Conservation (phyloP, 2,888 invertebrate genomes). For the Amiota mariae region DNA sequence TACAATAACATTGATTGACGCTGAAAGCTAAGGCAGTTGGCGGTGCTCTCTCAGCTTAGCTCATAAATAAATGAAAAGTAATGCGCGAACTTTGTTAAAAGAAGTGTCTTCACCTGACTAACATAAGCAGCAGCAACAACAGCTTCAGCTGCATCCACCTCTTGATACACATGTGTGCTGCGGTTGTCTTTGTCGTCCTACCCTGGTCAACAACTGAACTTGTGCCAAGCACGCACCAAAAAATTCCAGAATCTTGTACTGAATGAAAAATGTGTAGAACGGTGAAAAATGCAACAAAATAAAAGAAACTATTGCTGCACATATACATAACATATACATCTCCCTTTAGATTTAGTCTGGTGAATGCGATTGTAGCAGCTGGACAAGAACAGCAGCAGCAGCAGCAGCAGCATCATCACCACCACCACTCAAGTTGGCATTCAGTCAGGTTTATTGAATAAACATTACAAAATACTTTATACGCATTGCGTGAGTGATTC, state of each 20-base stretch:
- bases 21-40: neutral
- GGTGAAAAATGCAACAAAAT: constrained; percentile 45
- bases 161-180: too few relatives aligned
- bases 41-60: constrained; percentile 17
- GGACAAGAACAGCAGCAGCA: constrained; percentile 48
- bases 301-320: neutral
- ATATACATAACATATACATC: neutral
- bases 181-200: neutral
- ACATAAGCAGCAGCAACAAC: neutral
- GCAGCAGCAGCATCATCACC: constrained; percentile 16
- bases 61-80: constrained; percentile 41
- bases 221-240: constrained; percentile 72
- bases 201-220: constrained; percentile 49
- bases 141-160: neutral
- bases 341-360: neutral
- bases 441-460: constrained; percentile 70
- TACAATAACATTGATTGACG: neutral
- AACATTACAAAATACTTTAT: constrained; percentile 57
- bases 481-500: constrained; percentile 4
- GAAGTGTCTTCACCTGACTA: constrained; percentile 44
- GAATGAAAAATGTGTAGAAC: constrained; percentile 52
- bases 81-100: constrained; percentile 47
- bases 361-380: constrained; percentile 45
- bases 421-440: constrained; percentile 17
- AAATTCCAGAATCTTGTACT: constrained; percentile 70